Evolutionary conservation across 2,888 invertebrate species (phyloP).

Genomic region (Ecliptopera silaceata): DNA sequence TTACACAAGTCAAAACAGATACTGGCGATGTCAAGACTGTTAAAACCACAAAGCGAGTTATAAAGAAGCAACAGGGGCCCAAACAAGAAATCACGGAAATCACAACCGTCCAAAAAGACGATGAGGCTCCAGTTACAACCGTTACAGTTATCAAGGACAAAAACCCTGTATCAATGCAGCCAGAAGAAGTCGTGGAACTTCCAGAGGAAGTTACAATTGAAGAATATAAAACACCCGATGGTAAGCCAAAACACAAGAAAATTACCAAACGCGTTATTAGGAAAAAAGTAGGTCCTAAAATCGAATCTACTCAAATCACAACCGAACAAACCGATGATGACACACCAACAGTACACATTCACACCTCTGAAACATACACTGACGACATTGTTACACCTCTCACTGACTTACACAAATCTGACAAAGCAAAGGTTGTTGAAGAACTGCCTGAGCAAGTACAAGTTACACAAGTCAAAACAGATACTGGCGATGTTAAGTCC

Average conservation of each 20-base stretch:
- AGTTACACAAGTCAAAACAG: slow-evolving; percentile 38
- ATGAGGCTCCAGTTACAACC: slow-evolving; percentile 33
- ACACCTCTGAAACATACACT: background rate
- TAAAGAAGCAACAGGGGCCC: slow-evolving; percentile 25
- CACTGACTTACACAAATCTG: slow-evolving; percentile 14
- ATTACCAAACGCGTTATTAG: slow-evolving; percentile 44
- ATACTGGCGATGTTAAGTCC: slow-evolving; percentile 46
- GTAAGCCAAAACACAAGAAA: background rate
- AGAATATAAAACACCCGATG: background rate
- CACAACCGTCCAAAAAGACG: slow-evolving; percentile 33
- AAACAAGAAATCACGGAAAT: slow-evolving; percentile 36
- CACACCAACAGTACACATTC: background rate
- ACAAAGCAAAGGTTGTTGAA: slow-evolving; percentile 33
- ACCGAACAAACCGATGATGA: background rate
- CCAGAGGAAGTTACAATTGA: background rate
- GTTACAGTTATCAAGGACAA: slow-evolving; percentile 55
- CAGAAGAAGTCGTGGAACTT: slow-evolving; percentile 27
- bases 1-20: slow-evolving; percentile 40
- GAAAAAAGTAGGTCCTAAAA: slow-evolving; percentile 29
- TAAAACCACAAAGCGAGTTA: slow-evolving; percentile 33
- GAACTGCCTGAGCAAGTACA: slow-evolving; percentile 52
- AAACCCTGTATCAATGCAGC: slow-evolving; percentile 40
- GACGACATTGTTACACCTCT: background rate
- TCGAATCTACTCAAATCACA: background rate
- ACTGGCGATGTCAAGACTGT: slow-evolving; percentile 47